Evolutionary conservation across 1,140 invertebrate species (phyloP).

Genomic region (Thaumetopoea pityocampa): DNA sequence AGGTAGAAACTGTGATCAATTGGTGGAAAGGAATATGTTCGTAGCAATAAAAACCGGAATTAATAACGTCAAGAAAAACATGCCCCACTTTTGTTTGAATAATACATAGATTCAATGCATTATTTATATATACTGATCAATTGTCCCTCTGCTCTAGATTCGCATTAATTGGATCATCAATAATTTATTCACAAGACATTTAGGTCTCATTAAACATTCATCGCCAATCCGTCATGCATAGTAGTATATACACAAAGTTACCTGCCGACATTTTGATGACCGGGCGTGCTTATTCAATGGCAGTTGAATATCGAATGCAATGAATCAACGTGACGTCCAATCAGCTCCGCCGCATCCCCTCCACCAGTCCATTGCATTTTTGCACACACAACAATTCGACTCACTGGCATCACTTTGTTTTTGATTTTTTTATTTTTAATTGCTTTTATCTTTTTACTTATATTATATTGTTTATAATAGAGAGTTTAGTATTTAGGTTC

Average conservation of each 20-base stretch:
- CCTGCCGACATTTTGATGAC: constrained; percentile 59
- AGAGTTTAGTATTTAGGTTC: no score
- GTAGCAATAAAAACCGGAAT: no score
- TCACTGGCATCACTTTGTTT: constrained; percentile 46
- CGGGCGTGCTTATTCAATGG: constrained; percentile 26
- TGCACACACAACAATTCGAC: constrained; percentile 37
- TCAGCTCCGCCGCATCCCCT: constrained; percentile 27
- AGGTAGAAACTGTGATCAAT: no score
- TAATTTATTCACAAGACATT: no score
- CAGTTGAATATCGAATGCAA: constrained; percentile 23
- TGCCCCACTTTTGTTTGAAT: no score
- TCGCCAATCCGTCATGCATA: not conserved
- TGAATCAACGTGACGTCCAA: constrained; percentile 26
- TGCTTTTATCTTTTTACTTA: constrained; percentile 6
- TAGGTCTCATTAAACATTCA: not conserved
- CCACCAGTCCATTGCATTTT: constrained; percentile 61
- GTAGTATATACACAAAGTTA: constrained; percentile 23
- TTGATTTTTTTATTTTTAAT: constrained; percentile 3
- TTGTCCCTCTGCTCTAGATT: no score
- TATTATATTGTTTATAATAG: no score
- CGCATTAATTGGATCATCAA: no score
- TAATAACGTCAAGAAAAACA: no score
- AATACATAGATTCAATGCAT: no score
- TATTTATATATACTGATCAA: no score
- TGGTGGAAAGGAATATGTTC: no score